Conservation (phyloP, 2,888 invertebrate genomes). For the Rhaphigaster nebulosa region DNA sequence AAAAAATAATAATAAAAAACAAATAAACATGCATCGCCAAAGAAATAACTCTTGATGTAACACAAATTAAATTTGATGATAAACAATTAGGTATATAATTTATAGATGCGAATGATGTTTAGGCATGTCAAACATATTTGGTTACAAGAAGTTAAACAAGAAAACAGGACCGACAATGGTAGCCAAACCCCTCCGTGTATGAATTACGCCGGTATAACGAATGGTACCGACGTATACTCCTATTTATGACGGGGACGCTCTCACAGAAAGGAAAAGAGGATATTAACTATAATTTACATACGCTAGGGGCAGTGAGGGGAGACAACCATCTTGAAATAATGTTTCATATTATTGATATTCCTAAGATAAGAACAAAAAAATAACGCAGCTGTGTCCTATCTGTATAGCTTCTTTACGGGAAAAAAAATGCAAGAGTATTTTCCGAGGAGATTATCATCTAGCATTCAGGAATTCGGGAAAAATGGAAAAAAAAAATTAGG, state of each 20-base stretch:
- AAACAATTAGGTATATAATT: too few species aligned
- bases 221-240: neutral
- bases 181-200: neutral
- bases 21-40: too few species aligned
- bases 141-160: neutral
- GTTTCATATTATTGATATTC: conserved; percentile 5
- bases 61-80: too few species aligned
- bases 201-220: neutral
- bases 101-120: neutral
- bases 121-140: neutral
- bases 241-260: conserved; percentile 5
- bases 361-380: conserved; percentile 7
- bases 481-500: too few species aligned
- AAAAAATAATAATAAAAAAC: too few species aligned
- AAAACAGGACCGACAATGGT: neutral
- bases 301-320: neutral
- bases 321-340: conserved; percentile 43
- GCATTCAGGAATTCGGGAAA: too few species aligned
- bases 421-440: neutral
- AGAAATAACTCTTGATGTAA: too few species aligned
- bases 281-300: conserved; percentile 44
- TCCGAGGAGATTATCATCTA: too few species aligned
- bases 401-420: neutral
- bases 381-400: neutral
- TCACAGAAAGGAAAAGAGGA: conserved; percentile 31